phyloP scores from a whole-genome alignment of 2,113 vertebrate species.

The Gallinago undulata region DNA sequence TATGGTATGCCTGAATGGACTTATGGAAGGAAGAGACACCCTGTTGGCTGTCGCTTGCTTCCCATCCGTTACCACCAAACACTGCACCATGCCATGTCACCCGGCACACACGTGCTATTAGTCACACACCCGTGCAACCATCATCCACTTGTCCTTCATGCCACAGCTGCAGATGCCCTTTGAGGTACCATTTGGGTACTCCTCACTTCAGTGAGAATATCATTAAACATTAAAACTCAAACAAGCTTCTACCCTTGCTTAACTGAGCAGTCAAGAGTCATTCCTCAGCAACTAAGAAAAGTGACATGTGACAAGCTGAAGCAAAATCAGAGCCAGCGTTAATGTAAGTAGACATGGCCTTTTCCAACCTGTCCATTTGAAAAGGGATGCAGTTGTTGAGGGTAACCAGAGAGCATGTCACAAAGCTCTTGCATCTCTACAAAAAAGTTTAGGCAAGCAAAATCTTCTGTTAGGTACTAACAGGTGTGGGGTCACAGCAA shows the following conservation, averaged over 20 bases:
- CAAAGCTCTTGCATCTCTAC: not conserved
- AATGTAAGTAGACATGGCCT: not conserved
- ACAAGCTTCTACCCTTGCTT: not conserved
- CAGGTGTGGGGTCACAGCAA: not conserved
- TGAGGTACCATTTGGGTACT: not conserved
- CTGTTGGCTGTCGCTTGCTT: not conserved
- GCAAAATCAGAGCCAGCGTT: not conserved
- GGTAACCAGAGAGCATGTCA: not conserved
- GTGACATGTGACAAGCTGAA: not conserved
- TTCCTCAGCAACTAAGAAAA: not conserved
- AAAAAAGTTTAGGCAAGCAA: not conserved
- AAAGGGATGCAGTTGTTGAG: not conserved
- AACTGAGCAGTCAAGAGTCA: not conserved
- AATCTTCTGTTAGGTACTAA: not conserved
- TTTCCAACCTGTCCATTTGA: not conserved
- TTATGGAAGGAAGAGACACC: not conserved
- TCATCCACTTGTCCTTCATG: not conserved
- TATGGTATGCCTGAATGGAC: not conserved
- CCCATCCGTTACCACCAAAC: not conserved
- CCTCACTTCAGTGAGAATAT: not conserved
- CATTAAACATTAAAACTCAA: not conserved
- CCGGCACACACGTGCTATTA: not conserved
- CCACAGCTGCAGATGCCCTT: not conserved
- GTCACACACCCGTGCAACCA: not conserved
- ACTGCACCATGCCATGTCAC: rapidly evolving